Evolutionary conservation across 2,888 invertebrate genomes (phyloP).

Genomic region (Eulithis prunata): DNA sequence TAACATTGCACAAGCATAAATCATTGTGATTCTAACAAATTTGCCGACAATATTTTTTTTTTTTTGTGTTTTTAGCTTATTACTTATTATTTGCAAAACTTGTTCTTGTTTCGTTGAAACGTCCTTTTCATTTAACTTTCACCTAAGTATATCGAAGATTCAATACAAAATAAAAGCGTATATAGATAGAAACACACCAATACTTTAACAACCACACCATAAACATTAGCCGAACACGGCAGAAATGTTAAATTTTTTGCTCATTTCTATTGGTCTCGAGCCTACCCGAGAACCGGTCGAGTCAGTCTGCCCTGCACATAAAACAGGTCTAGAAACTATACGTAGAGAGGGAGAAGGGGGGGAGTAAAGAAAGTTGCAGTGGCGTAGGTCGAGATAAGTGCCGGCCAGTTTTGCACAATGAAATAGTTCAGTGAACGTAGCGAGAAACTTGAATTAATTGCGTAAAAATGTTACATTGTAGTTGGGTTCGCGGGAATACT

Average conservation of each 20-base stretch:
- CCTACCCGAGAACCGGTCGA: constrained; percentile 55
- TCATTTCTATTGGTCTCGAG: constrained; percentile 37
- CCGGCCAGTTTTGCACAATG: constrained; percentile 47
- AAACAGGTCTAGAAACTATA: constrained; percentile 55
- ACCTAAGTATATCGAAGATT: not conserved
- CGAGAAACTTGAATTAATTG: constrained; percentile 38
- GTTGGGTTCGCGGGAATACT: constrained; percentile 10
- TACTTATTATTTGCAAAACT: too few relatives aligned
- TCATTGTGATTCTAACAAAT: too few relatives aligned
- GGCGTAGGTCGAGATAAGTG: constrained; percentile 70
- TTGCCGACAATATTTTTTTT: too few relatives aligned
- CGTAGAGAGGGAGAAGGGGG: constrained; percentile 38
- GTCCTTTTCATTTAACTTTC: not conserved
- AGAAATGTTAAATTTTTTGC: constrained; percentile 39
- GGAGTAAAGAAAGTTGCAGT: constrained; percentile 73
- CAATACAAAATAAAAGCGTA: constrained; percentile 1
- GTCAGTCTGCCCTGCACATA: constrained; percentile 37
- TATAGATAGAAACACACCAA: constrained; percentile 37
- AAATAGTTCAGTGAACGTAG: constrained; percentile 46
- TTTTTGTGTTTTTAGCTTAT: too few relatives aligned
- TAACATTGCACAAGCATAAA: too few relatives aligned
- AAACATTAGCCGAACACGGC: constrained; percentile 43
- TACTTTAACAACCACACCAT: constrained; percentile 44
- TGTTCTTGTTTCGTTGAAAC: not conserved
- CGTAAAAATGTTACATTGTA: constrained; percentile 35